Conservation (phyloP, 2,888 invertebrate species). For the Cryptus viduatorius region DNA sequence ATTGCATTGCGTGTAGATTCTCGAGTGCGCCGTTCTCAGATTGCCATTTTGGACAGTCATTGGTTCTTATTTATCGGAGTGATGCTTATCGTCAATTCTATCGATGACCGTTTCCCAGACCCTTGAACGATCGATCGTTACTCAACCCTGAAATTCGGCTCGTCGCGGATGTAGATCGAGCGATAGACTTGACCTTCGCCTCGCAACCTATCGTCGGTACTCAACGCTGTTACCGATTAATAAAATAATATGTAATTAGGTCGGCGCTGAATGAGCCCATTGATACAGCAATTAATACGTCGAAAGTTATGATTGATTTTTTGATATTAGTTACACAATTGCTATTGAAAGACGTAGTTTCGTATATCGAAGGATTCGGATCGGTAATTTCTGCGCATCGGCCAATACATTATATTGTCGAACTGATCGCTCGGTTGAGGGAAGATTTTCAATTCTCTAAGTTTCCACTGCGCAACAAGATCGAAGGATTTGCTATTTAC, state of each 20-base stretch:
- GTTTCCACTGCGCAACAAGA: conserved; percentile 39
- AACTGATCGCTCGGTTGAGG: not conserved
- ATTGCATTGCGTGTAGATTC: conserved; percentile 2
- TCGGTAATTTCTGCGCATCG: not conserved
- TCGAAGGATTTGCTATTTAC: conserved; percentile 45
- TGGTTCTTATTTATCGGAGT: conserved; percentile 13
- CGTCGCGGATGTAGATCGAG: conserved; percentile 40
- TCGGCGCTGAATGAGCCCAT: not conserved
- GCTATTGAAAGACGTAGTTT: not conserved
- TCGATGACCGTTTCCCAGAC: not conserved
- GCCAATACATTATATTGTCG: not conserved
- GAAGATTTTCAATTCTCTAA: not conserved
- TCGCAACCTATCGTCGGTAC: not conserved
- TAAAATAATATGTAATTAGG: conserved; percentile 5
- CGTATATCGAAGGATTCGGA: not conserved
- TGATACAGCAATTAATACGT: conserved; percentile 4
- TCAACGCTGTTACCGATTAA: not conserved
- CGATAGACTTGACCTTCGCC: conserved; percentile 18
- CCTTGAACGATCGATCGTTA: not conserved
- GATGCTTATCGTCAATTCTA: conserved; percentile 10
- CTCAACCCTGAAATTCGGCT: conserved; percentile 16
- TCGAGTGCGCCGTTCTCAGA: conserved; percentile 7
- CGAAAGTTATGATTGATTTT: conserved; percentile 22
- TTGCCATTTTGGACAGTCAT: not conserved
- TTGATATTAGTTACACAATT: conserved; percentile 7